phyloP scores from a whole-genome alignment of 2,113 vertebrate genomes.

The Fregata magnificens region DNA sequence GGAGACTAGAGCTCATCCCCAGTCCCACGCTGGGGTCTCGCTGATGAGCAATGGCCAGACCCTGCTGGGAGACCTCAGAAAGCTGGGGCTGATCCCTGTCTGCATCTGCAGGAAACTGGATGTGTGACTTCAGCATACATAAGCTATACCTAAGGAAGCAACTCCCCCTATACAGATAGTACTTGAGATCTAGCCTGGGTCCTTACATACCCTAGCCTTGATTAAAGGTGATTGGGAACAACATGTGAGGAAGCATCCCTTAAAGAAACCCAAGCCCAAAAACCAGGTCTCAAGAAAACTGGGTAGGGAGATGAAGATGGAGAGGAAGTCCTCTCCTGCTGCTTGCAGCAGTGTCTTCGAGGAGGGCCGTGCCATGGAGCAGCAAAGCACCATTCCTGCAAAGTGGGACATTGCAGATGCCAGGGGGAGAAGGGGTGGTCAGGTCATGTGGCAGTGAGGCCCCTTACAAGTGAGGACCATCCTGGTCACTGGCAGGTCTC shows the following conservation, averaged over 20 bases:
- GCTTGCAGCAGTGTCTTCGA: background rate
- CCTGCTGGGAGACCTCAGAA: background rate
- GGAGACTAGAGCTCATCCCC: background rate
- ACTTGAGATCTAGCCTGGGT: background rate
- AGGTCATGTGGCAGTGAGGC: background rate
- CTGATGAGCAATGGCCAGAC: background rate
- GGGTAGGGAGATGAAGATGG: background rate
- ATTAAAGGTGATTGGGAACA: background rate
- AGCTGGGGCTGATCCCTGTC: background rate
- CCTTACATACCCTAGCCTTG: background rate
- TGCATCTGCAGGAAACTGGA: background rate
- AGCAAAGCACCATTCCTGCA: background rate
- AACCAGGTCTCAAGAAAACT: background rate
- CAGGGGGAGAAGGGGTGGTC: rapidly evolving
- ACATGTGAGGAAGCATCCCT: background rate
- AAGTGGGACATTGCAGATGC: background rate
- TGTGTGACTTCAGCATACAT: background rate
- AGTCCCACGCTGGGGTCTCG: background rate
- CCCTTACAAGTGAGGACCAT: background rate
- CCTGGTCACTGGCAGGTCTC: background rate
- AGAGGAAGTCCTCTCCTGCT: background rate
- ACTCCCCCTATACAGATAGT: background rate
- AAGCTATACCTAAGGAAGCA: background rate
- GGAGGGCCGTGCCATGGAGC: background rate
- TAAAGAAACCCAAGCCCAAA: background rate